Base-by-base conservation (phyloP, 92 coral and sea anemone species). In the Porites lobata region DNA sequence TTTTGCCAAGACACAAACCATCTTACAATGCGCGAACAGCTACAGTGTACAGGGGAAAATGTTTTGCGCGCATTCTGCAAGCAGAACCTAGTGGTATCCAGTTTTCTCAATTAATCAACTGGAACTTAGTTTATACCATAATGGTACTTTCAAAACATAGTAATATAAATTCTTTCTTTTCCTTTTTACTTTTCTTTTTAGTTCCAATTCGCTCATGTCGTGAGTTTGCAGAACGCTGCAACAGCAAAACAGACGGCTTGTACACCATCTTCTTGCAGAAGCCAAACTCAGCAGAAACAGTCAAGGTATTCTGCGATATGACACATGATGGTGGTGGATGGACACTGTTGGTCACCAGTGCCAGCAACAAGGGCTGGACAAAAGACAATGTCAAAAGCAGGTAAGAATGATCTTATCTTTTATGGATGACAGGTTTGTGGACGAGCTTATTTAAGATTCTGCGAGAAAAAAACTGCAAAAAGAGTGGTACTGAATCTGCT, bases 181-280 rank as follows among this genome's bases (percentile, higher is more conserved):
- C 7, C 22, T 73, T 65, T 80, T 38, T 70, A 1, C 19, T 26
- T n/a, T 20, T 51, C 70, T 26, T 76, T 83, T 8, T 88, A 96
- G 99, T 96, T 75, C 98, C 98, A 8, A 86, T 96, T 57, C 96
- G 99, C 72, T 96, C 99, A 20, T 96, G 99, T 65, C 98, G 95
- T 9, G 99, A 96, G 92, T 96, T 93, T 85, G 76, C 83, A 43
- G 94, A 94, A 82, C 98, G 99, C 13, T 96, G 99, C 81, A 96
- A 95, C 93, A 92, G 93, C 65, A 84, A 92, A 56, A 79, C 91
- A 3, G 99, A 96, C 72, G 99, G 99, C 76, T 76, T 95, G 8
- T 96, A 96, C 65, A 93, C 93, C n/a, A 90, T 96, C 76, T 92
- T 91, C 79, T 75, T 91, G 21, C 90, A 89, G 38, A 98, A 96